These are phyloP conservation scores for Xanthorhoe spadicearia DNA, from an alignment of 2,888 invertebrate species.

Conservation along the genomic window DNA sequence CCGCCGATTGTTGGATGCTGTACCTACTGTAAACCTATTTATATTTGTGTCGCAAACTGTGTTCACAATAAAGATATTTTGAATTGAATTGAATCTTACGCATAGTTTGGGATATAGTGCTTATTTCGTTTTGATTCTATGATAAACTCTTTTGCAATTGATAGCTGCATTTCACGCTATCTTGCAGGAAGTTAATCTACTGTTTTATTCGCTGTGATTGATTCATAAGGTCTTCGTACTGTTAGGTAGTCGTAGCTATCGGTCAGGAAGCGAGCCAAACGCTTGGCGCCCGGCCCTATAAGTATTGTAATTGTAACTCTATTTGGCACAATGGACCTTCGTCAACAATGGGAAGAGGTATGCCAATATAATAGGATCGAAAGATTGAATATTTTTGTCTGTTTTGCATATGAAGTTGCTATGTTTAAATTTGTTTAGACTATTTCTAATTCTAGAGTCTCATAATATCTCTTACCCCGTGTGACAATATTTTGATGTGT, in stretches of 20 bases:
- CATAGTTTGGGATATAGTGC: background rate
- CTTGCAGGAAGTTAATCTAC: constrained; percentile 8
- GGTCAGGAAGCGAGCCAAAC: constrained; percentile 36
- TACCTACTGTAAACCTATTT: no score
- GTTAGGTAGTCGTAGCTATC: constrained; percentile 20
- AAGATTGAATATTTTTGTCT: constrained; percentile 10
- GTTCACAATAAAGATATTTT: no score
- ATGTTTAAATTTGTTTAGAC: background rate
- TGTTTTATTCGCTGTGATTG: constrained; percentile 17
- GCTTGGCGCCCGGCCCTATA: constrained; percentile 39
- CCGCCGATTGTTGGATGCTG: no score
- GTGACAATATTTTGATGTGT: background rate
- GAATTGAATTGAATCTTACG: background rate
- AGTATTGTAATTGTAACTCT: constrained; percentile 46
- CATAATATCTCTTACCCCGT: no score
- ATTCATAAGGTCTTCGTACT: constrained; percentile 12
- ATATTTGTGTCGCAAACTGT: no score
- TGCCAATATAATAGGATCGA: constrained; percentile 21
- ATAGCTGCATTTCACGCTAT: background rate
- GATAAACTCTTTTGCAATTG: background rate
- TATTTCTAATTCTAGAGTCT: no score
- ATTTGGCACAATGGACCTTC: constrained; percentile 57
- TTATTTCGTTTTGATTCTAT: background rate
- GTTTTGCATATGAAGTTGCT: background rate
- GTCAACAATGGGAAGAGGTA: constrained; percentile 40